Evolutionary conservation across 2,888 invertebrate species (phyloP), one percentile per base, ranked within the genome.

Genomic region (Tribolium freemani): DNA sequence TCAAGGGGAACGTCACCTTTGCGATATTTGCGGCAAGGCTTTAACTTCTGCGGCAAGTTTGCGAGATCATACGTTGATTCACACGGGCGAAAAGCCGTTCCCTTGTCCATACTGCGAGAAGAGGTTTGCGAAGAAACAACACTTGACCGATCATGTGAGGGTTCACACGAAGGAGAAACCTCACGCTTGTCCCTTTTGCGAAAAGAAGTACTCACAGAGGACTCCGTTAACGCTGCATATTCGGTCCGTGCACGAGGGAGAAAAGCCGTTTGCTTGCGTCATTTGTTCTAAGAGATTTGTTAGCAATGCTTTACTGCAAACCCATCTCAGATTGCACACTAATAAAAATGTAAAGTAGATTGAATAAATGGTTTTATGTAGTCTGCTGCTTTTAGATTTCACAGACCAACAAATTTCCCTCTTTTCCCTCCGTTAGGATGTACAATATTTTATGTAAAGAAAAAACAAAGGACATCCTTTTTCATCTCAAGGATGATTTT

Each of bases 161-260:
- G 88, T 87, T 51, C 90, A 90, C 71, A 89, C 88, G n/a, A 88
- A 88, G 0, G 88, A 88, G 21, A 88, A 87, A 73, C 72, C 72
- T 1, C 58, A 64, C 44, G 54, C 69, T 30, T 72, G 72, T 26
- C 10, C 11, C 1, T 21, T 51, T 58, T 71, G 71, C 20, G 66
- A 58, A 9, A 70, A 70, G 31, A 56, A 20, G 38, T 70, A 53
- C 30, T 76, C 76, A 0, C 79, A 79, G 68, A 69, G 73, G 30
- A 75, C 75, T 46, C 74, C 77, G 3, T 44, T 76, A 8, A 78
- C 78, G 54, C 77, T 78, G 66, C 82, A 83, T 70, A 77, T 81
- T 50, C 16, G 63, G 9, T 16, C 30, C 3, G 50, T 72, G 21
- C 58, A 69, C 26, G 31, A 60, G 8, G 48, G 48, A 3, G 71